Evolutionary conservation across 2,113 vertebrate genomes (phyloP), one percentile per base, ranked within the genome.

Genomic region (Lonchura striata): DNA sequence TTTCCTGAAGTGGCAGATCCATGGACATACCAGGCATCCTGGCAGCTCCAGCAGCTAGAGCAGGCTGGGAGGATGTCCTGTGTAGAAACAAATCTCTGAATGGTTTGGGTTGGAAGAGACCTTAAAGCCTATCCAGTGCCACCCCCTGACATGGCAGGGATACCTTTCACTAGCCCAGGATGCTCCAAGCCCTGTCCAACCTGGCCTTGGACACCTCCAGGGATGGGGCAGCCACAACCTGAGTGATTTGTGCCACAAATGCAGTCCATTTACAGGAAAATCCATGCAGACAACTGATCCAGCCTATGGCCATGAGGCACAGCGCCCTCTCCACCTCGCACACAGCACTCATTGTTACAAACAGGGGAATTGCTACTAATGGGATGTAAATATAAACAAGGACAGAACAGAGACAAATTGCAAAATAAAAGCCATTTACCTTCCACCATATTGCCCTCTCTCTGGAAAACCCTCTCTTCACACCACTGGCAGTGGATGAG

Each of bases 401-500:
- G 57, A 74, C 15, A 63, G 41, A 86, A 68, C 0, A 2, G 44
- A 72, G 5, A 13, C 11, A 39, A 74, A 68, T 9, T 31, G 5
- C 33, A 31, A 33, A 66, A 24, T 27, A 79, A 82, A 76, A 87
- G 23, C 37, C 39, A 74, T 74, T 98, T 95, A 99, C 99, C 99
- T 97, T 99, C 99, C 75, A 99, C 95, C 99, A 99, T 99, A 95
- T 98, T 99, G 33, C 98, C 98, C 57, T 97, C 98, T 82, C 98
- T 99, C 91, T 99, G 98, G 95, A 99, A 99, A 64, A 99, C 97
- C 56, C 99, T 98, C 97, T 99, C 99, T 96, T 99, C 99, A 27
- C 99, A 99, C 99, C 99, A 99, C 97, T 99, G 99, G 86, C 99
- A 99, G 83, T 99, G 99, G 89, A 99, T 98, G 68, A 99, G 98